Conservation (phyloP, 2,888 invertebrate genomes). For the Dicyrtomina minuta region DNA sequence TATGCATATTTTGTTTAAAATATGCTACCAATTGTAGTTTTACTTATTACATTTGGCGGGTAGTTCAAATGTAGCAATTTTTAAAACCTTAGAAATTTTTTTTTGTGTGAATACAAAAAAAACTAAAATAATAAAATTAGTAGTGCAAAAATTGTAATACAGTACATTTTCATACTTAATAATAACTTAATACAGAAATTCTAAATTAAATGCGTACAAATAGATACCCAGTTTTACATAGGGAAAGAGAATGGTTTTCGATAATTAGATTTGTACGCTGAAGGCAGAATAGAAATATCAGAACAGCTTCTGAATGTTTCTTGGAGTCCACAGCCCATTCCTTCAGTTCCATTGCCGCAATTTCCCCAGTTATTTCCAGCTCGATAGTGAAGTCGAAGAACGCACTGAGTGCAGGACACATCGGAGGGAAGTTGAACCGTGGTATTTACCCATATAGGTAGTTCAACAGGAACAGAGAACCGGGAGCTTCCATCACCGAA, state of each 20-base stretch:
- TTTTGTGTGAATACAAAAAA: no score
- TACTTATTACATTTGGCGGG: no score
- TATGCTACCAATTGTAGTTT: no score
- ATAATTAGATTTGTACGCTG: no score
- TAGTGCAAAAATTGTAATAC: not conserved
- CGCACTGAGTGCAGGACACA: slow-evolving; percentile 26
- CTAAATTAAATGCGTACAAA: no score
- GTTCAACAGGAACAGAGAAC: not conserved
- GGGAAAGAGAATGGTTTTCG: no score
- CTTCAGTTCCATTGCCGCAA: slow-evolving; percentile 28
- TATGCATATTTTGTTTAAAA: no score
- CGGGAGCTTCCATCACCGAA: slow-evolving; percentile 4
- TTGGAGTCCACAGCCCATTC: slow-evolving; percentile 32
- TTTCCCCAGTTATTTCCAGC: slow-evolving; percentile 36
- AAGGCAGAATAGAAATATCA: no score
- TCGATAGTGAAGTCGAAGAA: slow-evolving; percentile 33
- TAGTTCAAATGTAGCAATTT: no score
- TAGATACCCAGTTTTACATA: no score
- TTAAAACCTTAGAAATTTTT: no score
- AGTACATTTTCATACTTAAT: not conserved
- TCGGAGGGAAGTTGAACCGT: slow-evolving; percentile 26
- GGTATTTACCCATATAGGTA: slow-evolving; percentile 17
- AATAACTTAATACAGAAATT: no score
- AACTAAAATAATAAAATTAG: not conserved
- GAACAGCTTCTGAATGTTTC: slow-evolving; percentile 28